A percentile compares a stretch with the other conserved stretches of the same genome.
These are phyloP conservation scores for Aphyosemion australe DNA, from an alignment of 2,113 vertebrate species.

Conservation along the genomic window DNA sequence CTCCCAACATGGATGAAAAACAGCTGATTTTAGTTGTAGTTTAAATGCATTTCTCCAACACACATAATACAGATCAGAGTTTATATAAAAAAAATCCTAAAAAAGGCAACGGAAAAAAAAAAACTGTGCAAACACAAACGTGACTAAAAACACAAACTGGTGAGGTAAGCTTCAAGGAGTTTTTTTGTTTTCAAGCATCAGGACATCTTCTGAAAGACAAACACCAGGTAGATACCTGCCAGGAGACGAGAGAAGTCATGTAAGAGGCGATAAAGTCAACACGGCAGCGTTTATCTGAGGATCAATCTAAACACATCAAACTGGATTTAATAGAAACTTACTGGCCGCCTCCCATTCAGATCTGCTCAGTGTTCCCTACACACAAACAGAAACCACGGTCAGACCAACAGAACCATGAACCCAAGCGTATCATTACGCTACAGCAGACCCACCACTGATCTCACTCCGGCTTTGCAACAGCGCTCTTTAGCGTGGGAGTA, in stretches of 20 bases:
- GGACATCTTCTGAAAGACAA: slow-evolving; percentile 90
- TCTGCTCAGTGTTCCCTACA: slow-evolving; percentile 91
- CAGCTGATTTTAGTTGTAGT: not conserved
- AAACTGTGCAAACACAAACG: slow-evolving; percentile 20
- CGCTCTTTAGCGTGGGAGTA: slow-evolving; percentile 70
- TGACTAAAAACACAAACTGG: no score
- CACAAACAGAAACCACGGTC: slow-evolving; percentile 2
- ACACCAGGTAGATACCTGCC: slow-evolving; percentile 95
- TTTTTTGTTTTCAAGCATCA: slow-evolving; percentile 48
- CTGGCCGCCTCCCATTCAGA: slow-evolving; percentile 97
- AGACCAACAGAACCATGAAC: not conserved
- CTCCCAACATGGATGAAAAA: not conserved
- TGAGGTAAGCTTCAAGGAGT: not conserved
- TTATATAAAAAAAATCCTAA: slow-evolving; percentile 8
- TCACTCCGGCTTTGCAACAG: slow-evolving; percentile 28
- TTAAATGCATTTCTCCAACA: slow-evolving; percentile 19
- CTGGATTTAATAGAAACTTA: slow-evolving; percentile 73
- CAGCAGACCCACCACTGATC: slow-evolving; percentile 64
- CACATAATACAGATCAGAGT: not conserved
- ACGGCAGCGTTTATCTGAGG: no score
- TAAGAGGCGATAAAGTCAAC: no score
- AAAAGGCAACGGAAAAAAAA: slow-evolving; percentile 11
- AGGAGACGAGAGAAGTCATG: not conserved
- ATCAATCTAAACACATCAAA: not conserved
- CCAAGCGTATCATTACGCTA: not conserved